These are phyloP conservation scores for Anas platyrhynchos DNA, from an alignment of 2,113 vertebrate genomes.

Conservation along the genomic window DNA sequence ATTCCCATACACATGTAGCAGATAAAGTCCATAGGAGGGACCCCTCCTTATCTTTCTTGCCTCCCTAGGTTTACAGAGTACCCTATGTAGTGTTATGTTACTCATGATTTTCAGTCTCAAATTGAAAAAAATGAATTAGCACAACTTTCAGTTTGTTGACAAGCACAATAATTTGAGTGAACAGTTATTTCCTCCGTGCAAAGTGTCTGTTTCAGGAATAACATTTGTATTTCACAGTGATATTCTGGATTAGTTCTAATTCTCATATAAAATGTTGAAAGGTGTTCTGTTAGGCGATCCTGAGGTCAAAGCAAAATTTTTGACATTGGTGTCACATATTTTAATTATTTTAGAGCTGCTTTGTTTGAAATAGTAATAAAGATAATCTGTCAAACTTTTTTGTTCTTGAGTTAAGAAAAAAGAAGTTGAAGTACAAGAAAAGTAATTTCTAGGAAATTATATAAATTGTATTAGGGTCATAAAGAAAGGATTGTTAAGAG, in stretches of 20 bases:
- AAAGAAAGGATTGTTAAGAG: not conserved
- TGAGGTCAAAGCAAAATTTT: not conserved
- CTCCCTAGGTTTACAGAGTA: not conserved
- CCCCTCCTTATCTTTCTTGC: not conserved
- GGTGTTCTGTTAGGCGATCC: not conserved
- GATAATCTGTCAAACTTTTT: not conserved
- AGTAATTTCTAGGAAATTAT: not conserved
- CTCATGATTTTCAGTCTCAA: not conserved
- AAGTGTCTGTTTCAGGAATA: not conserved
- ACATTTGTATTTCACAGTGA: not conserved
- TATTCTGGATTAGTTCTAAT: not conserved
- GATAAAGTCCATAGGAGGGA: not conserved
- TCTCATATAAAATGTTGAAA: conserved; percentile 22
- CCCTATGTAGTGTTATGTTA: not conserved
- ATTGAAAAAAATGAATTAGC: not conserved
- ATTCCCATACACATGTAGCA: not conserved
- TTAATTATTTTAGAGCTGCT: not conserved
- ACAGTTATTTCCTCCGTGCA: not conserved
- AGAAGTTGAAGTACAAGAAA: not conserved
- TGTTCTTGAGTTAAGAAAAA: not conserved
- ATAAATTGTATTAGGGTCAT: not conserved
- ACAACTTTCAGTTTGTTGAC: not conserved
- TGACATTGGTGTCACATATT: not conserved
- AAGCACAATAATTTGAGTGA: not conserved
- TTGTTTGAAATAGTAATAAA: not conserved